Base-by-base conservation (phyloP, 2,888 invertebrate species). In the Leptothorax acervorum region DNA sequence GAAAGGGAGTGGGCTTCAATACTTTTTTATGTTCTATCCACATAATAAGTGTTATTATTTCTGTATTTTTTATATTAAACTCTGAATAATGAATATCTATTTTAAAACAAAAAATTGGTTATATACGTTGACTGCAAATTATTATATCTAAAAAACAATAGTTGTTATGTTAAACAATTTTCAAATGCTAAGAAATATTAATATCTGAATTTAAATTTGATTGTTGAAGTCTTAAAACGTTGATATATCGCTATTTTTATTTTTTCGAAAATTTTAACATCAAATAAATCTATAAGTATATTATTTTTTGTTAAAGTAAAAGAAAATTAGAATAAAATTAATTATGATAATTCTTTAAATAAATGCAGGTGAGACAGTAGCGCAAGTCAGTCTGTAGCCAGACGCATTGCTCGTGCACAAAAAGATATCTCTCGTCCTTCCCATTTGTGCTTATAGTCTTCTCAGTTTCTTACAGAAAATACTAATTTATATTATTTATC, bases 371-470 rank as follows among this genome's bases (percentile, higher is more conserved):
- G 65, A 70, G 76, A 71, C 85, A 91, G 91, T 91, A 88, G 91
- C 87, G 84, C 83, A 48, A 87, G 88, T 91, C 87, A 81, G 70
- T 84, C 81, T 73, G 83, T 71, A 85, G 89, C 83, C 91, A 86
- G 91, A 62, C 91, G 45, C 39, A 48, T 65, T 53, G 23, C 53
- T 48, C 68, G 70, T 28, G 28, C 2, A 45, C 23, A 31, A 31
- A 68, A 78, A 73, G 57, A 23, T 28, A 12, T 9, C 65, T 23
- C 11, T 28, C 39, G 11, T 15, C 35, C 60, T 23, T 35, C 15
- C 31, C 4, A 15, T 57, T 0, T 70, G 48, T 35, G 12, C 18
- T 57, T 48, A 18, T 48, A 18, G 6, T 55, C 18, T 28, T 12
- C n/a, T 35, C 65, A 23, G 15, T 66, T 55, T 28, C 35, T 15